Evolutionary conservation across 2,797 vertebrate species (phyloP).

Genomic region (Melanogrammus aeglefinus): DNA sequence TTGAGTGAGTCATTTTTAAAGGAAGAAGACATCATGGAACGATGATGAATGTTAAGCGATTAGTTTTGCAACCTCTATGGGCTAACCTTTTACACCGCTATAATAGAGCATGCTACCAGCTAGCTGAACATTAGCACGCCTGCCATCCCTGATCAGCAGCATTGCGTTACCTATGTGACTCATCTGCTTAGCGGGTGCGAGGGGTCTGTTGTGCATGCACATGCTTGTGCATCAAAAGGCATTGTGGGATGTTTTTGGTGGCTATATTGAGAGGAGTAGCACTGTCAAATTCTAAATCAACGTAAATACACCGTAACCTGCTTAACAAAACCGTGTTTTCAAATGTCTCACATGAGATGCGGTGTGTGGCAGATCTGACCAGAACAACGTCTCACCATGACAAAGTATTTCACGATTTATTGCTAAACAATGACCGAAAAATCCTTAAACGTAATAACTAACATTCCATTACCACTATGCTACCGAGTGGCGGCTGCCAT

Average conservation of each 20-base stretch:
- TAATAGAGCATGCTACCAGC: not conserved
- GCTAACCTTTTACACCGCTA: not conserved
- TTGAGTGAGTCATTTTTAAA: not conserved
- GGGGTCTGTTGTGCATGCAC: not conserved
- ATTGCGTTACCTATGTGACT: not conserved
- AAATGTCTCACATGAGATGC: too few relatives aligned
- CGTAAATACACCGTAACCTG: not conserved
- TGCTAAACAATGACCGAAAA: not conserved
- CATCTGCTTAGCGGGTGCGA: not conserved
- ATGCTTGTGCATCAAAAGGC: not conserved
- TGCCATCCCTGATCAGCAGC: not conserved
- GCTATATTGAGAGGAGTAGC: not conserved
- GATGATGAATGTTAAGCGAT: not conserved
- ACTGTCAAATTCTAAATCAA: not conserved
- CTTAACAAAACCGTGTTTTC: too few relatives aligned
- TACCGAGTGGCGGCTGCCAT: not conserved
- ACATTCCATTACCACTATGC: not conserved
- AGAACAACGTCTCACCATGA: too few relatives aligned
- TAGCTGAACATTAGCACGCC: not conserved
- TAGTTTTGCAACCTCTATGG: not conserved
- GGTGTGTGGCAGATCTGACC: too few relatives aligned
- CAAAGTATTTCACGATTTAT: too few relatives aligned
- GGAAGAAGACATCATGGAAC: not conserved
- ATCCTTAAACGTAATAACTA: too few relatives aligned
- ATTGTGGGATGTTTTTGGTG: not conserved